Evolutionary conservation across 2,113 vertebrate species (phyloP).

Genomic region (Xiphias gladius): DNA sequence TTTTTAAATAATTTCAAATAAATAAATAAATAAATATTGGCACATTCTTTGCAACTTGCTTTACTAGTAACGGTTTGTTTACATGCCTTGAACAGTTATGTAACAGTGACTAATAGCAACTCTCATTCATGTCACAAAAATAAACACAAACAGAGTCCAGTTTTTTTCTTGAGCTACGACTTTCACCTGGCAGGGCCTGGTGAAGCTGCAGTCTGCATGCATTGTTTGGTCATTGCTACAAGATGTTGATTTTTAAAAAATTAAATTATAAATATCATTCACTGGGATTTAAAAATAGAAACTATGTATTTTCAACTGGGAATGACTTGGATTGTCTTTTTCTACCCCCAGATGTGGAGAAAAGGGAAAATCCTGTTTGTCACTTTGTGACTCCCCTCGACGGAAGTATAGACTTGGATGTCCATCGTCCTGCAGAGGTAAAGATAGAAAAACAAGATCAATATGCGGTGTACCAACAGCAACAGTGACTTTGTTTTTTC

Average conservation of each 20-base stretch:
- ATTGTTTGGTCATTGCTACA: background rate
- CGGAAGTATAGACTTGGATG: conserved; percentile 89
- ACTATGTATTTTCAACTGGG: background rate
- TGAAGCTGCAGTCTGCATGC: background rate
- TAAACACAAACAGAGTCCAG: conserved; percentile 15
- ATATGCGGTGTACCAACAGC: background rate
- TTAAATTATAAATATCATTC: background rate
- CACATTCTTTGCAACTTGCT: background rate
- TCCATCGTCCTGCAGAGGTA: conserved; percentile 92
- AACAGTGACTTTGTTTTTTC: background rate
- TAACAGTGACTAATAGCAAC: background rate
- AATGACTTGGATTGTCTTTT: conserved; percentile 18
- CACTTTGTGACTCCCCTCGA: conserved; percentile 97
- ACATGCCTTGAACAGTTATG: background rate
- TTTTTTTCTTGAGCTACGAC: background rate
- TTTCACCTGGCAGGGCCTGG: background rate
- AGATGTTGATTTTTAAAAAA: background rate
- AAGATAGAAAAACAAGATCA: background rate
- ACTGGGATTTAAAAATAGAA: background rate
- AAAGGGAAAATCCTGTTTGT: conserved; percentile 94
- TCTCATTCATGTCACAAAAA: conserved; percentile 15
- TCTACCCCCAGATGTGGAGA: conserved; percentile 90
- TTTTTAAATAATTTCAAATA: too few relatives aligned
- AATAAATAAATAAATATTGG: too few relatives aligned
- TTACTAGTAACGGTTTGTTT: background rate